Conservation (phyloP, 2,888 invertebrate species). For the Amitus sp. region DNA sequence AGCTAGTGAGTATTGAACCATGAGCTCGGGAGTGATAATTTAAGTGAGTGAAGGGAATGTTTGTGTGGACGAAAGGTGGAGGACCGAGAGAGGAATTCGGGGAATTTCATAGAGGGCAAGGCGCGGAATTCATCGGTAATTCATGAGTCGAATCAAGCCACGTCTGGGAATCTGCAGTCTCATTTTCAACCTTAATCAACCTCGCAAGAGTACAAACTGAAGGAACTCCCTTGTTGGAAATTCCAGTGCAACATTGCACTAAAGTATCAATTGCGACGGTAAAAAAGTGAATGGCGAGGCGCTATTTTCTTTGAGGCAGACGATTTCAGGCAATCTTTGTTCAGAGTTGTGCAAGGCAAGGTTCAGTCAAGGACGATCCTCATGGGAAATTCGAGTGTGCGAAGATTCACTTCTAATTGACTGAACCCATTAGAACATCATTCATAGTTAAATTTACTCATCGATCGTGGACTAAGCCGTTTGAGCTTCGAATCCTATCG, state of each 20-base stretch:
- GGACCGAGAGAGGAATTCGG: no score
- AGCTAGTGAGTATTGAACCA: no score
- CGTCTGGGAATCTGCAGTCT: background rate
- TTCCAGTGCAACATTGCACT: background rate
- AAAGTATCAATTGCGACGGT: background rate
- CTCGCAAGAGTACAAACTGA: background rate
- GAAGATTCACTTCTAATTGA: constrained; percentile 30
- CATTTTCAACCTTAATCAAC: background rate
- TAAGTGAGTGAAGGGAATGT: no score
- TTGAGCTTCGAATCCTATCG: constrained; percentile 31
- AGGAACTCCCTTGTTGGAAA: background rate
- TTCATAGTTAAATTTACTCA: constrained; percentile 32
- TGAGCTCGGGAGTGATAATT: no score
- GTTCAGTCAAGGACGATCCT: no score
- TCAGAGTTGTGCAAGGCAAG: no score
- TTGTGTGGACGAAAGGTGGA: no score
- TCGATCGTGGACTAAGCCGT: constrained; percentile 26
- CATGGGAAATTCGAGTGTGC: background rate
- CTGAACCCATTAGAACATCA: constrained; percentile 22
- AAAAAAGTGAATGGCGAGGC: background rate
- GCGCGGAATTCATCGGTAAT: background rate
- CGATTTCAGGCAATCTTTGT: no score
- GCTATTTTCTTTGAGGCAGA: no score
- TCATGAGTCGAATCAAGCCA: background rate
- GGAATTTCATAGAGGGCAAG: background rate